These are phyloP conservation scores for Yponomeuta cagnagella DNA, from an alignment of 2,888 invertebrate genomes.

Conservation along the genomic window DNA sequence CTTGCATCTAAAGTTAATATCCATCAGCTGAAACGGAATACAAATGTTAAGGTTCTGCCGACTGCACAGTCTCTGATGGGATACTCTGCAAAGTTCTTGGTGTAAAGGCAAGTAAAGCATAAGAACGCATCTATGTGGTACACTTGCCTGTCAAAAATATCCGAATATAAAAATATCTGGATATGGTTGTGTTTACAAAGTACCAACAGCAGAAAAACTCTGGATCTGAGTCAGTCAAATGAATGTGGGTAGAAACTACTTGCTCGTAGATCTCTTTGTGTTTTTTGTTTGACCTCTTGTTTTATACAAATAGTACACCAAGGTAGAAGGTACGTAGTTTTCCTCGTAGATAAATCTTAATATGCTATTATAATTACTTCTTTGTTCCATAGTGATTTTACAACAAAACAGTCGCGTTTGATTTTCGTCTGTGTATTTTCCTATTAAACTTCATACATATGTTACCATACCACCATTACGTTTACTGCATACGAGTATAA, in stretches of 20 bases:
- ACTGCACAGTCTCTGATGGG: too few relatives aligned
- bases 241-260: not conserved
- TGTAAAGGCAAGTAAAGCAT: too few relatives aligned
- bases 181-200: conserved; percentile 15
- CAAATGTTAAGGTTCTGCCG: too few relatives aligned
- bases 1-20: too few relatives aligned
- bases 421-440: not conserved
- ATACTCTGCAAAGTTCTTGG: too few relatives aligned
- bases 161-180: too few relatives aligned
- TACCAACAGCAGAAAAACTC: conserved; percentile 33
- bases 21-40: too few relatives aligned
- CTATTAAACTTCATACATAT: not conserved
- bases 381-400: not conserved
- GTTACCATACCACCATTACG: too few relatives aligned
- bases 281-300: not conserved
- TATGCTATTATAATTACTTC: not conserved
- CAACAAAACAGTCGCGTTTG: not conserved
- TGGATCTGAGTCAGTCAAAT: not conserved
- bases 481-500: too few relatives aligned
- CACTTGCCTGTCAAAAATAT: too few relatives aligned
- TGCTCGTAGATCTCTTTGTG: not conserved
- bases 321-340: not conserved
- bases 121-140: too few relatives aligned
- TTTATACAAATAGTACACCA: not conserved
- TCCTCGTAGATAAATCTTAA: conserved; percentile 1